phyloP scores from a whole-genome alignment of 2,113 vertebrate genomes.

The Leptodactylus fuscus region DNA sequence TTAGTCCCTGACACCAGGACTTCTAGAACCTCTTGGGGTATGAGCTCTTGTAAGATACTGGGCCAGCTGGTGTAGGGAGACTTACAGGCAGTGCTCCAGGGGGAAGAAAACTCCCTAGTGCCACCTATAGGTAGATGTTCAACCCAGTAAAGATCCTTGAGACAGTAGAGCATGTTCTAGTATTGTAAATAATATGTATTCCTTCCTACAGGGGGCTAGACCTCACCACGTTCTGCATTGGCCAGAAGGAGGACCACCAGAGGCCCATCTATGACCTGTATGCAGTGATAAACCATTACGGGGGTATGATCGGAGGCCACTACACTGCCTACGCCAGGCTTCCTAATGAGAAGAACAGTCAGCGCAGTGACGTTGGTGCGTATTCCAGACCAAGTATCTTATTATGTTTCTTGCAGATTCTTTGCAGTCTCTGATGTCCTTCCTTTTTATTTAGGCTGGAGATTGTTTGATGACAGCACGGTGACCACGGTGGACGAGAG shows the following conservation, averaged over 20 bases:
- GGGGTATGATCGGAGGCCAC: slow-evolving; percentile 98
- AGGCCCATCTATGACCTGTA: slow-evolving; percentile 94
- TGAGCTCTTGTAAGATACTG: no score
- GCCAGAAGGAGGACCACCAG: slow-evolving; percentile 93
- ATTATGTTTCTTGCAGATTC: background rate
- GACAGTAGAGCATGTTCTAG: no score
- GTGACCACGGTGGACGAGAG: slow-evolving; percentile 97
- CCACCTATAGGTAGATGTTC: no score
- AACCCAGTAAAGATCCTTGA: no score
- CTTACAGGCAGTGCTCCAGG: no score
- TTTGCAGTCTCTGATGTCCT: background rate
- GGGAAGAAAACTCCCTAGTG: no score
- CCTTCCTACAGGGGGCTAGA: slow-evolving; percentile 84
- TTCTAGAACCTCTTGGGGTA: background rate
- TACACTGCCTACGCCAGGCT: slow-evolving; percentile 94
- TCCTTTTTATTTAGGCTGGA: slow-evolving; percentile 82
- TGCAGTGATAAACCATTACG: slow-evolving; percentile 97
- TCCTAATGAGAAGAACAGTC: slow-evolving; percentile 94
- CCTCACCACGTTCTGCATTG: slow-evolving; percentile 96
- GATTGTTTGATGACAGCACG: slow-evolving; percentile 96
- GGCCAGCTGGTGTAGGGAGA: no score
- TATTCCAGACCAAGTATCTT: background rate
- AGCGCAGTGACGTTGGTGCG: slow-evolving; percentile 97
- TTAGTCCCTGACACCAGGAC: background rate
- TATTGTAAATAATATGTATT: background rate